Base-by-base conservation (phyloP, 2,797 vertebrate genomes). In the Paedocypris micromegethes region DNA sequence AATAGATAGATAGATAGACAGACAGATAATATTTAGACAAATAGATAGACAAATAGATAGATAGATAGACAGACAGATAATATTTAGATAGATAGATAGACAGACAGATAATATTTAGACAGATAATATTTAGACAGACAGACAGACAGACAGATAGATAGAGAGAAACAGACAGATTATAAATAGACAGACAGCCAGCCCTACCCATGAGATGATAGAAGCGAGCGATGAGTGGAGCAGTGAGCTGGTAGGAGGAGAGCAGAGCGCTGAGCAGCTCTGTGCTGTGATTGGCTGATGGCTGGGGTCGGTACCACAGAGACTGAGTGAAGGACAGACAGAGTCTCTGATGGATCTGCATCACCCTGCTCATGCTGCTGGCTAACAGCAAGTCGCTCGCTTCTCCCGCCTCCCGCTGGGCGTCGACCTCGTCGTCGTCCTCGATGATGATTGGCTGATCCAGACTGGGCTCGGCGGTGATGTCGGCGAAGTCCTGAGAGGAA, bases 121-220 rank as follows among this genome's bases (percentile, higher is more conserved):
- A 23, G 23, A 23, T n/a, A n/a, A n/a, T n/a, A n/a, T n/a, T n/a
- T n/a, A 23, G 23, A 23, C 23, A 23, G 23, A 23, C 1, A 23
- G 23, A 23, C 23, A 23, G 23, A 23, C 1, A 23, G 23, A 23
- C 23, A 42, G 3, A 53, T 5, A 53, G 42, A n/a, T 37, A 3
- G 38, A 8, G 3, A 55, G 9, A 56, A 56, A 48, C 37, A 48
- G 23, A 23, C 23, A 23, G 23, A 23, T 23, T 23, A 53, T 5
- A 53, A 37, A n/a, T 37, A 3, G 38, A 8, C 6, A 56, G 48
- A 48, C 37, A 48, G 8, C 3, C 5, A 6, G 3, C 5, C 83
- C 53, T 86, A 99, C 97, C 93, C 73, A 98, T 91, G 50, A 98
- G 83, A 63, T 93, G 90, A 79, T 93, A 98, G 79, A 94, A 93